Conservation (phyloP, 2,888 invertebrate genomes). For the Hirtodrosophila confusa region DNA sequence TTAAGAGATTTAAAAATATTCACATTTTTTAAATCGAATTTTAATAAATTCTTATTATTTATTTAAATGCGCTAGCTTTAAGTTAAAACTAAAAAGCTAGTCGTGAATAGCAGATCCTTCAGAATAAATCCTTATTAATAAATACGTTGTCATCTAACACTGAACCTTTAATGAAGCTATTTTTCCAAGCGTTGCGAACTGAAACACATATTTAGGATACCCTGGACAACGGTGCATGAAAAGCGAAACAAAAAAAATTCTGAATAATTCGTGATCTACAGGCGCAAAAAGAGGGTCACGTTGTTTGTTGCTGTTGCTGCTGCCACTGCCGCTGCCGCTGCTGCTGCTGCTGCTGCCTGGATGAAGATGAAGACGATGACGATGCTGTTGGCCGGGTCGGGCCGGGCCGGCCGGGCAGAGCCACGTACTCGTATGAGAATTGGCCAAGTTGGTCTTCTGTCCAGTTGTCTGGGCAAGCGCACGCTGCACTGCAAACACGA, state of each 20-base stretch:
- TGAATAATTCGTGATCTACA: conserved; percentile 83
- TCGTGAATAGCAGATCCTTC: too few species aligned
- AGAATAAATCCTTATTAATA: too few species aligned
- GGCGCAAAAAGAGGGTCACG: conserved; percentile 84
- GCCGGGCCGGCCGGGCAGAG: conserved; percentile 41
- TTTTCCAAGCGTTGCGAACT: neutral
- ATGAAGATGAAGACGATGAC: conserved; percentile 42
- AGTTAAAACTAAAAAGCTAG: too few species aligned
- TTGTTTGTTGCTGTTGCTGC: conserved; percentile 56
- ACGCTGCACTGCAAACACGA: conserved; percentile 80
- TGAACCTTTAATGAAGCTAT: too few species aligned
- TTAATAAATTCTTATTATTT: too few species aligned
- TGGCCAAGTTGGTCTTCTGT: conserved; percentile 37
- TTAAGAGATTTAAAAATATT: too few species aligned
- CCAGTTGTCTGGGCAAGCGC: conserved; percentile 65
- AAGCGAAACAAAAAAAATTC: conserved; percentile 60
- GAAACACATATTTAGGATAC: conserved; percentile 1
- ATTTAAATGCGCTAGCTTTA: too few species aligned
- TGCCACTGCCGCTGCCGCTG: conserved; percentile 17
- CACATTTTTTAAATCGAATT: too few species aligned
- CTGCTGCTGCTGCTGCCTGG: conserved; percentile 13
- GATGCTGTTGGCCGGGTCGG: conserved; percentile 49
- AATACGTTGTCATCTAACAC: too few species aligned
- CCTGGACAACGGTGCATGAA: conserved; percentile 19
- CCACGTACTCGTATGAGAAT: conserved; percentile 64